phyloP scores from a whole-genome alignment of 2,797 vertebrate species.

The Ctenopoma kingsleyae region DNA sequence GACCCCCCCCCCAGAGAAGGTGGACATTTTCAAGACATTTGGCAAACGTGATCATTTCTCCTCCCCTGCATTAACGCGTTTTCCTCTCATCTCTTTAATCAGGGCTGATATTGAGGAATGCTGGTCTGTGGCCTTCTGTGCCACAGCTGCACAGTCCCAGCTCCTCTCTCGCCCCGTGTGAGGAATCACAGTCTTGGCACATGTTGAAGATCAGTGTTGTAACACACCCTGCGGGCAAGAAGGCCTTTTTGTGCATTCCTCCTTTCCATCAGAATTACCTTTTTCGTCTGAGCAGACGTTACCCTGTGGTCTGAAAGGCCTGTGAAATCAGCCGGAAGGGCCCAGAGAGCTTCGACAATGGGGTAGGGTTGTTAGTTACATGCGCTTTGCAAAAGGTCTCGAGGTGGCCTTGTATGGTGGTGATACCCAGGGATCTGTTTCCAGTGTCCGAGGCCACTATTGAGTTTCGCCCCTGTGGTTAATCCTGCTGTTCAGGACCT shows the following conservation, averaged over 20 bases:
- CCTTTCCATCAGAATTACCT: constrained; percentile 80
- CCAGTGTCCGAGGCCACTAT: constrained; percentile 79
- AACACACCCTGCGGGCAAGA: constrained; percentile 73
- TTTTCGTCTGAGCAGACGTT: constrained; percentile 68
- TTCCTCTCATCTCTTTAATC: constrained; percentile 66
- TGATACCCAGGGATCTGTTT: constrained; percentile 80
- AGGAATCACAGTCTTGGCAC: constrained; percentile 80
- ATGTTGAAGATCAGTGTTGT: constrained; percentile 77
- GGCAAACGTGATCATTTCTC: constrained; percentile 29
- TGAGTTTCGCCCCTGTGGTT: constrained; percentile 79
- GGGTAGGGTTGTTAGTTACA: constrained; percentile 77
- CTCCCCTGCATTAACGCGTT: constrained; percentile 49
- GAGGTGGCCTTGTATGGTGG: constrained; percentile 75
- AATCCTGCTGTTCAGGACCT: constrained; percentile 87
- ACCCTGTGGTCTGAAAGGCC: constrained; percentile 76
- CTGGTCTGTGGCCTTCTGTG: constrained; percentile 60
- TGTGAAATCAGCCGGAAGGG: constrained; percentile 82
- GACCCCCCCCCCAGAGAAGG: constrained; percentile 44
- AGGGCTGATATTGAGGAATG: constrained; percentile 71
- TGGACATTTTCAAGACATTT: constrained; percentile 44
- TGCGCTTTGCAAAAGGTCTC: constrained; percentile 75
- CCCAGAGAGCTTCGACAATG: constrained; percentile 71
- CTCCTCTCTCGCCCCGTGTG: constrained; percentile 56
- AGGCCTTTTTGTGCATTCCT: constrained; percentile 77
- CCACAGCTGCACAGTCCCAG: constrained; percentile 57